Conservation (phyloP, 2,797 vertebrate genomes). For the Vespertilio murinus region DNA sequence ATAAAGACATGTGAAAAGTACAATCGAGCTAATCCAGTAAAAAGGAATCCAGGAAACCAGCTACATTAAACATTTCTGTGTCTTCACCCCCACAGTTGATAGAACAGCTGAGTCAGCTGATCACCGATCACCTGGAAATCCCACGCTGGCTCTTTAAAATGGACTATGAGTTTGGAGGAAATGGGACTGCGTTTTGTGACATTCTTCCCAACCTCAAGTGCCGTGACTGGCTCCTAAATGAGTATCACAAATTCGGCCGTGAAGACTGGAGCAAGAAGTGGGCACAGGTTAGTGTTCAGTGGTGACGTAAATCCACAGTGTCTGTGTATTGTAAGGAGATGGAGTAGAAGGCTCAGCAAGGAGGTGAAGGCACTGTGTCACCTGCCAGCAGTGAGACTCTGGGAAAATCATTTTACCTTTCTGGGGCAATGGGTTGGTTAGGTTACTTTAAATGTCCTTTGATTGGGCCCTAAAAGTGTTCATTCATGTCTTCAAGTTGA, state of each 20-base stretch:
- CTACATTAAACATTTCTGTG: not conserved
- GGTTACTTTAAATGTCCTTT: not conserved
- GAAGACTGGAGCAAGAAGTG: constrained; percentile 84
- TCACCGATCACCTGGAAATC: constrained; percentile 87
- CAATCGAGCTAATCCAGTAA: not conserved
- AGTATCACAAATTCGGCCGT: constrained; percentile 73
- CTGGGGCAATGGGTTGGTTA: not conserved
- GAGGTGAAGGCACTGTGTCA: not conserved
- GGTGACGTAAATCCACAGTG: not conserved
- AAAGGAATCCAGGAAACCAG: not conserved
- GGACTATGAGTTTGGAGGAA: constrained; percentile 84
- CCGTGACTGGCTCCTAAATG: constrained; percentile 84
- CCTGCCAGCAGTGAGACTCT: not conserved
- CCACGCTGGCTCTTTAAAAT: constrained; percentile 92
- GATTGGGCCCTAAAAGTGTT: not conserved
- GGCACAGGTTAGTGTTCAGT: constrained; percentile 86
- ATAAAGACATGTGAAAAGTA: not conserved
- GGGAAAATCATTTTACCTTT: not conserved
- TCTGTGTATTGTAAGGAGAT: not conserved
- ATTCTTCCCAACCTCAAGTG: constrained; percentile 83
- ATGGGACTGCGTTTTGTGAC: constrained; percentile 91
- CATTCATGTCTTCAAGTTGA: not conserved
- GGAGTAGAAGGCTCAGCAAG: not conserved
- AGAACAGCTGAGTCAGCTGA: constrained; percentile 84
- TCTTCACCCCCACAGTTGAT: constrained; percentile 85